Evolutionary conservation across 1,140 invertebrate genomes (phyloP), one percentile per base, ranked within the genome.

Genomic region (Scaptodrosophila lebanonensis): DNA sequence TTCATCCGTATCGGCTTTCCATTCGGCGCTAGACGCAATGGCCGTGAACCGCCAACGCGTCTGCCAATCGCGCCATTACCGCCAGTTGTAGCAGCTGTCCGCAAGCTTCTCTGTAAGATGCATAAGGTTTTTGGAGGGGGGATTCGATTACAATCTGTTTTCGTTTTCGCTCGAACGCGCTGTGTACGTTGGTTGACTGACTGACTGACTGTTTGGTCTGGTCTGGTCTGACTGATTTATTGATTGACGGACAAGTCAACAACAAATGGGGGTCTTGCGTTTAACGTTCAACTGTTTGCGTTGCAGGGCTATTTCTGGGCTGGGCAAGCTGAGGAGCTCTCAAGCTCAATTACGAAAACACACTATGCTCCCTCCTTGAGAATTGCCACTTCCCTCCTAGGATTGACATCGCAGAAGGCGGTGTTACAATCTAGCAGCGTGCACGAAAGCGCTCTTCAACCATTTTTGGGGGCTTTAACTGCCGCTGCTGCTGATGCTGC

Each of bases 91-190:
- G 50, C 51, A 38, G 67, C 59, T 42, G 61, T 72, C 75, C 82
- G 79, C 65, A 86, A 66, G 70, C 85, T 86, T 85, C 83, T 86
- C 85, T 86, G 85, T 85, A 86, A 85, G 69, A 85, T 76, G 70
- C 73, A 82, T 83, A 76, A 83, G 70, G 70, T 67, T 60, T 75
- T 63, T 77, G 73, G 61, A 66, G 72, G 70, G 66, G 22, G 22
- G 22, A 25, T 25, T 25, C 25, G 49, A 43, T 65, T 30, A 47
- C 33, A 65, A 47, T 6, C 12, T 3, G 4, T 2, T 48, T n/a
- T n/a, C n/a, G n/a, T n/a, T n/a, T n/a, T n/a, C 50, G 43, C 58
- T 38, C 11, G 43, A 5, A 32, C 38, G 44, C 22, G 48, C n/a
- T 29, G 27, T 29, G 27, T 29, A 5, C 9, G 27, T 6, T 5